Base-by-base conservation (phyloP, 2,888 invertebrate genomes). In the Odontocerum albicorne region DNA sequence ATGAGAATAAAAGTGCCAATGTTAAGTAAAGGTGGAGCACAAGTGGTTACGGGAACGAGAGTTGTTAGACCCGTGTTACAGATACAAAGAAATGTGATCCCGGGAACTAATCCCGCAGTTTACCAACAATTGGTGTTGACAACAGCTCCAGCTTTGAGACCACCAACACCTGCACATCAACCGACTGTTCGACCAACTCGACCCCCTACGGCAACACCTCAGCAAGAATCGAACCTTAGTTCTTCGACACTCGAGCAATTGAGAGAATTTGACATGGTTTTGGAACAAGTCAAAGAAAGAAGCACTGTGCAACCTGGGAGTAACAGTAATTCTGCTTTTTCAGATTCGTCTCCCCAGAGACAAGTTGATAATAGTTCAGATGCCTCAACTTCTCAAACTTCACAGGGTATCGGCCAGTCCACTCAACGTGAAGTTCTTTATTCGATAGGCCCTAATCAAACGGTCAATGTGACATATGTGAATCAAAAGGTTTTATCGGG, bases 261-360 rank as follows among this genome's bases (percentile, higher is more conserved):
- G 6, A 73, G 88, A 49, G 90, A 90, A 67, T 90, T 90, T 64
- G 90, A 90, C 67, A 85, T 88, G 73, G 89, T 90, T 0, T 73
- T 90, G 56, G 89, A 90, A 65, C 88, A 89, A 73, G 88, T 90
- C 0, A 89, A 88, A 66, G 88, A 88, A 68, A 74, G 88, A 57
- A 87, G 87, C 63, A 86, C 83, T 17, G 84, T 83, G 2, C 82
- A 82, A 60, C 81, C 83, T 1, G 56, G 51, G 53, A 65, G 20
- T 62, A 67, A 64, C 68, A 58, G 60, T 68, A 50, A 51, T 68
- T 16, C 65, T 2, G 63, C 1, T 61, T 61, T 39, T 66, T 65
- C 44, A 65, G 68, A 42, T 32, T 43, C 53, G 2, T 60, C 60
- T 4, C 57, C 62, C 2, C 56, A 61, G 22, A 39, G 54, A 16